Evolutionary conservation across 2,888 invertebrate genomes (phyloP).

Genomic region (Boloria euphrosyne): DNA sequence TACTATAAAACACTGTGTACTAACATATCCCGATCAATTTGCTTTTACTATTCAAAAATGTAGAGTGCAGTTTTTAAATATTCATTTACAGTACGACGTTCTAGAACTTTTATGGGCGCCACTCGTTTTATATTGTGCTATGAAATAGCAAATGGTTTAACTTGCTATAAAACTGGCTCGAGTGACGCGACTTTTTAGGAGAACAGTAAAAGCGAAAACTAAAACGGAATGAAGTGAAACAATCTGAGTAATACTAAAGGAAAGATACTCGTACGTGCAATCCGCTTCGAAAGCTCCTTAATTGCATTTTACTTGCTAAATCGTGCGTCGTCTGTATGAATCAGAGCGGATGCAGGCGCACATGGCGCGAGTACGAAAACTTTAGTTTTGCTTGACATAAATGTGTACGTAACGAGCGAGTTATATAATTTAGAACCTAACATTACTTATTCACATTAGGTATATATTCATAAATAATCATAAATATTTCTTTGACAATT

Average conservation of each 20-base stretch:
- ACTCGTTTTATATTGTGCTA: too few relatives aligned
- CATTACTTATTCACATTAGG: too few relatives aligned
- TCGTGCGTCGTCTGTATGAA: slow-evolving; percentile 5
- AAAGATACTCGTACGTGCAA: neutral
- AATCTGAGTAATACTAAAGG: neutral
- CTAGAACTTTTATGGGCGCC: too few relatives aligned
- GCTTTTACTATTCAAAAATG: too few relatives aligned
- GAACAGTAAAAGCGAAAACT: neutral
- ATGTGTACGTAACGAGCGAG: neutral
- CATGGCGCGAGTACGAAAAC: too few relatives aligned
- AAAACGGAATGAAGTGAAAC: neutral
- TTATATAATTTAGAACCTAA: too few relatives aligned
- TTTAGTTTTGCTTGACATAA: neutral
- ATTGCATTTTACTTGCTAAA: slow-evolving; percentile 15
- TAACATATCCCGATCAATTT: too few relatives aligned
- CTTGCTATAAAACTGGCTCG: slow-evolving; percentile 1
- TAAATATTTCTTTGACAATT: too few relatives aligned
- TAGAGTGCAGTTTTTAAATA: too few relatives aligned
- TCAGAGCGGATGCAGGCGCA: slow-evolving; percentile 1
- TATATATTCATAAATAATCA: too few relatives aligned
- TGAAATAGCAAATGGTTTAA: neutral
- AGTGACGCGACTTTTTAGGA: neutral
- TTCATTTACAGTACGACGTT: too few relatives aligned
- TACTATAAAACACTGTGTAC: too few relatives aligned
- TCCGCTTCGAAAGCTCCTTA: slow-evolving; percentile 5